These are phyloP conservation scores for Mallotus villosus DNA, from an alignment of 2,797 vertebrate species.

Conservation along the genomic window DNA sequence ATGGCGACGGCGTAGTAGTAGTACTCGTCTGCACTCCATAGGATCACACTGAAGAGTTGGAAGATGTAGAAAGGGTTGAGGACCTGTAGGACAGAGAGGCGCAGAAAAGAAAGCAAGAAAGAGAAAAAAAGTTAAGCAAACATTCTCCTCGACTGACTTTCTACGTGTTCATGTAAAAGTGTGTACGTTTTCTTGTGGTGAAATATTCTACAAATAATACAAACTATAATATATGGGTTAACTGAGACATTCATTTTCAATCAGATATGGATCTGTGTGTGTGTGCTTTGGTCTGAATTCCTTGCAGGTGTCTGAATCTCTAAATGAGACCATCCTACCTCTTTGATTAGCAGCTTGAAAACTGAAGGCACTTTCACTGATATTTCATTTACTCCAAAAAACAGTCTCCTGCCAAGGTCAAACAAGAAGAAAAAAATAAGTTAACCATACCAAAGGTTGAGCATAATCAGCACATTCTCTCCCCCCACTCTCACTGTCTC, in stretches of 20 bases:
- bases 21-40: conserved; percentile 95
- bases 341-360: conserved; percentile 99
- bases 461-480: background rate
- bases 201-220: too few species aligned
- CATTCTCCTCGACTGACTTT: background rate
- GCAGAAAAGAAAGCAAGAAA: background rate
- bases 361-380: conserved; percentile 99
- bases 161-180: too few species aligned
- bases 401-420: conserved; percentile 81
- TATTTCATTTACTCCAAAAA: conserved; percentile 98
- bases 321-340: conserved; percentile 75
- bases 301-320: background rate
- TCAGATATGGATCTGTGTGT: background rate
- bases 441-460: conserved; percentile 14
- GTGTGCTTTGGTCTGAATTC: background rate
- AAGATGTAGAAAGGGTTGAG: conserved; percentile 99
- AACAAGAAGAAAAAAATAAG: conserved; percentile 24
- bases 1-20: conserved; percentile 97
- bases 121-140: background rate
- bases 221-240: too few species aligned
- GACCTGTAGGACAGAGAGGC: conserved; percentile 77
- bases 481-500: too few species aligned
- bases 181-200: too few species aligned
- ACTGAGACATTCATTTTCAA: too few species aligned
- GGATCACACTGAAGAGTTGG: conserved; percentile 97